Evolutionary conservation across 30 jellyfish, hydroid and myxozoan species (phyloP).

Genomic region (Aurelia aurita): DNA sequence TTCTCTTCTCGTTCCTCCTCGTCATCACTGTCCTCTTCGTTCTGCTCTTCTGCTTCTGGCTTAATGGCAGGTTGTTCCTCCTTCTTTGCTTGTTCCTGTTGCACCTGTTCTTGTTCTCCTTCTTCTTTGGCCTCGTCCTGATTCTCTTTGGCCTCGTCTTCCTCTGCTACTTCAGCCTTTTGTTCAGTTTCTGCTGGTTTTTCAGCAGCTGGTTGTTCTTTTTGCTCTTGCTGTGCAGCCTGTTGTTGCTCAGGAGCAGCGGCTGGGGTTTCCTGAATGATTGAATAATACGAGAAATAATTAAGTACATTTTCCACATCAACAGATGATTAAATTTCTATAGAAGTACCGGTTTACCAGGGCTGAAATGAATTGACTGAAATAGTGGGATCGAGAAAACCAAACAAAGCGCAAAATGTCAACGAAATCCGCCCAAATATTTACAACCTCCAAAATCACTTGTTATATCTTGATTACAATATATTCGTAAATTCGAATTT

Average conservation of each 20-base stretch:
- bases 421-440: too few relatives aligned
- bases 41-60: constrained; percentile 42
- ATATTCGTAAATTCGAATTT: too few relatives aligned
- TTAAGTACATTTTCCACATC: too few relatives aligned
- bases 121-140: constrained; percentile 25
- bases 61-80: constrained; percentile 39
- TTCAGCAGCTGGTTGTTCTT: constrained; percentile 14
- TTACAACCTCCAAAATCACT: too few relatives aligned
- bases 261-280: constrained; percentile 44
- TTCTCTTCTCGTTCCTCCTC: constrained; percentile 22
- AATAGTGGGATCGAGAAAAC: too few relatives aligned
- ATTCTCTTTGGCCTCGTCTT: constrained; percentile 7
- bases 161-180: constrained; percentile 52
- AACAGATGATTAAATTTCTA: too few relatives aligned
- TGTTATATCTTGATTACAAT: too few relatives aligned
- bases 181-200: constrained; percentile 55
- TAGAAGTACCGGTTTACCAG: too few relatives aligned
- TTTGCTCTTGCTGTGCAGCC: constrained; percentile 36
- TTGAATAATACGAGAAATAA: too few relatives aligned
- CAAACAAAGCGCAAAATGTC: too few relatives aligned
- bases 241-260: constrained; percentile 49
- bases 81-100: constrained; percentile 35
- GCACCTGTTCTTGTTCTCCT: constrained; percentile 28
- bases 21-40: constrained; percentile 49
- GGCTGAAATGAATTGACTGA: too few relatives aligned